These are phyloP conservation scores for Athrips mouffetella DNA, from an alignment of 2,888 invertebrate species.

Conservation along the genomic window DNA sequence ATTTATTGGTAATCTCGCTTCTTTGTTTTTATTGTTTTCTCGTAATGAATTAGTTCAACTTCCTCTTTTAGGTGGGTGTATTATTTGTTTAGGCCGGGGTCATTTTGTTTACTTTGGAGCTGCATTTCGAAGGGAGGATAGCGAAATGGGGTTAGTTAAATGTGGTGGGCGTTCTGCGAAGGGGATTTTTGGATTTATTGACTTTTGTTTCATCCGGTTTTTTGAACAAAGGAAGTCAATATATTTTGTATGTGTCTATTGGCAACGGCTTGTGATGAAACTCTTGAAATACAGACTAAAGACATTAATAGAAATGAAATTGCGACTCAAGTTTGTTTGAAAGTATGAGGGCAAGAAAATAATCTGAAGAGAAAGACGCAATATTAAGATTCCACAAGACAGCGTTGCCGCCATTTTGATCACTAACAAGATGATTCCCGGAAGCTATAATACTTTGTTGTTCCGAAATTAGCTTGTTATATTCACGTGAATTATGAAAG, in stretches of 20 bases:
- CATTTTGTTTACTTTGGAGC: constrained; percentile 62
- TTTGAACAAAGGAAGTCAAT: constrained; percentile 30
- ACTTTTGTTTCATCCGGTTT: constrained; percentile 45
- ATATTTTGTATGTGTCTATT: constrained; percentile 26
- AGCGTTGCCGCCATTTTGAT: constrained; percentile 58
- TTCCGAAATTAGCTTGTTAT: constrained; percentile 53
- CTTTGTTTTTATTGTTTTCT: constrained; percentile 66
- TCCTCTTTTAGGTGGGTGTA: constrained; percentile 39
- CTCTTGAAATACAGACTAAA: no score
- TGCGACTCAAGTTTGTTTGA: no score
- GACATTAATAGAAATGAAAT: no score
- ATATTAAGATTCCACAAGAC: constrained; percentile 58
- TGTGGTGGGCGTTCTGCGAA: constrained; percentile 55
- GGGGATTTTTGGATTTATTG: constrained; percentile 63
- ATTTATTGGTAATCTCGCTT: constrained; percentile 66
- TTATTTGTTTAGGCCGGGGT: constrained; percentile 61
- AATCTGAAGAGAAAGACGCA: constrained; percentile 44
- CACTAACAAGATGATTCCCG: constrained; percentile 64
- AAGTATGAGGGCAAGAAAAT: no score
- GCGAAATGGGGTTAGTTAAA: constrained; percentile 61
- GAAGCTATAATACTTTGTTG: constrained; percentile 62
- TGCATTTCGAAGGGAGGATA: constrained; percentile 59
- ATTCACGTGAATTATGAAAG: constrained; percentile 45
- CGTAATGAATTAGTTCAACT: constrained; percentile 63
- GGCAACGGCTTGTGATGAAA: constrained; percentile 21